Percentiles rank a stretch among this genome's conserved stretches.
These are phyloP conservation scores for Larimichthys crocea DNA, from an alignment of 2,113 vertebrate genomes.

Conservation along the genomic window DNA sequence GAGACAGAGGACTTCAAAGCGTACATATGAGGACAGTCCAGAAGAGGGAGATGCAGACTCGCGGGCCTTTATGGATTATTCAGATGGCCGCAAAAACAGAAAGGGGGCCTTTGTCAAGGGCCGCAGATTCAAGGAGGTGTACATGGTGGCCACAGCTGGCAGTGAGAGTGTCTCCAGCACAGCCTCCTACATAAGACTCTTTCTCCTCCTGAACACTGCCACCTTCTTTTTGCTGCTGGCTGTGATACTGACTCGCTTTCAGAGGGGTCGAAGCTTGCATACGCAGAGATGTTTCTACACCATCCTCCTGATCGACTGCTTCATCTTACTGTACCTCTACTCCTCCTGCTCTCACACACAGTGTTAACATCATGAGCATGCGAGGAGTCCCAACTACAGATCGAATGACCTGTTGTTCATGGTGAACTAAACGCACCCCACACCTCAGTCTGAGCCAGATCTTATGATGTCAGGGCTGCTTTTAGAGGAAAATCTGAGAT, in stretches of 20 bases:
- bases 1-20: constrained; percentile 89
- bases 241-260: constrained; percentile 91
- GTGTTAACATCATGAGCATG: constrained; percentile 82
- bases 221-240: constrained; percentile 95
- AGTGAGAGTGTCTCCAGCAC: constrained; percentile 83
- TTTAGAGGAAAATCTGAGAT: constrained; percentile 13
- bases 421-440: constrained; percentile 40
- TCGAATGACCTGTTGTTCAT: background rate
- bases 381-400: background rate
- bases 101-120: constrained; percentile 79
- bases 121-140: constrained; percentile 83
- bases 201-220: constrained; percentile 94
- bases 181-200: constrained; percentile 91
- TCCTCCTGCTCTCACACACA: constrained; percentile 94
- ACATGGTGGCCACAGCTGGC: constrained; percentile 79
- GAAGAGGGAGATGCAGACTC: constrained; percentile 90
- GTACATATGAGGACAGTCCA: constrained; percentile 89
- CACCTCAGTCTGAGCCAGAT: constrained; percentile 67
- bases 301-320: constrained; percentile 92
- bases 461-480: constrained; percentile 5
- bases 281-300: constrained; percentile 93
- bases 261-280: constrained; percentile 90
- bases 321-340: constrained; percentile 94
- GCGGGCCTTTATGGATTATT: constrained; percentile 92
- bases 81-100: constrained; percentile 86